Evolutionary conservation across 2,888 invertebrate genomes (phyloP).

Genomic region (Apamea monoglypha): DNA sequence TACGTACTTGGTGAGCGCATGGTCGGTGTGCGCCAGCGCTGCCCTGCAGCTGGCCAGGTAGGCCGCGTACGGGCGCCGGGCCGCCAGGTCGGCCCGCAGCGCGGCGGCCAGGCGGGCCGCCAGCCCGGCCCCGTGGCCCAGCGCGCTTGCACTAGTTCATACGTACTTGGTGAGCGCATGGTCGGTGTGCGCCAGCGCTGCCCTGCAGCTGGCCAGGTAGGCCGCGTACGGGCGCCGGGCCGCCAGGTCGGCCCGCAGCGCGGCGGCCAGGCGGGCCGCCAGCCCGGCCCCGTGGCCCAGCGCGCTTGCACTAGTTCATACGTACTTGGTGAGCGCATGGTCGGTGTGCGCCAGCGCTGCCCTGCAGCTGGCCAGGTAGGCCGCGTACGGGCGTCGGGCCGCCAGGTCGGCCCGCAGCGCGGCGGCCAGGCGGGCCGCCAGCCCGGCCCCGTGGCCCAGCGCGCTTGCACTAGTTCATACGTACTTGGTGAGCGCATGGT

Average conservation of each 20-base stretch:
- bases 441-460: slow-evolving; percentile 61
- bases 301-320: slow-evolving; percentile 50
- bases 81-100: slow-evolving; percentile 84
- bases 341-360: slow-evolving; percentile 80
- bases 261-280: slow-evolving; percentile 62
- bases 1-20: slow-evolving; percentile 67
- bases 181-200: slow-evolving; percentile 78
- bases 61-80: slow-evolving; percentile 83
- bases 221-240: slow-evolving; percentile 84
- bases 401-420: slow-evolving; percentile 85
- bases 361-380: slow-evolving; percentile 82
- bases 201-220: slow-evolving; percentile 83
- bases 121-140: slow-evolving; percentile 58
- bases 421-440: slow-evolving; percentile 54
- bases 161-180: slow-evolving; percentile 68
- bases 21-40: slow-evolving; percentile 77
- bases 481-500: slow-evolving; percentile 70
- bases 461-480: slow-evolving; percentile 48
- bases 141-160: slow-evolving; percentile 55
- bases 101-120: slow-evolving; percentile 67
- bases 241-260: slow-evolving; percentile 84
- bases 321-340: slow-evolving; percentile 68
- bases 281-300: slow-evolving; percentile 60
- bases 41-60: slow-evolving; percentile 84
- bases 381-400: slow-evolving; percentile 83